Conservation (phyloP, 2,888 invertebrate genomes). For the Macaria notata region DNA sequence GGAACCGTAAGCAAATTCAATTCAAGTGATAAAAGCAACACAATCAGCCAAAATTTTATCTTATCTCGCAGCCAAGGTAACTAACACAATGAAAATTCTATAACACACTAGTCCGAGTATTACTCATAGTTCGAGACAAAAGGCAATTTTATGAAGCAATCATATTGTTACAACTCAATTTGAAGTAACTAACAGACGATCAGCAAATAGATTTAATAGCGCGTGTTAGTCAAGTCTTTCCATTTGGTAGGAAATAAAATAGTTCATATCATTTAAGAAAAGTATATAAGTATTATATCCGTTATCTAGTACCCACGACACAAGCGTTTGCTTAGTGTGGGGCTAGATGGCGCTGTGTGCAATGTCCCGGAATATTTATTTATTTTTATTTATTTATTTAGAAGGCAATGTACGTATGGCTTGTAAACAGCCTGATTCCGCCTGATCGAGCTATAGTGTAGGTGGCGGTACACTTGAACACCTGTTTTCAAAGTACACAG, state of each 20-base stretch:
- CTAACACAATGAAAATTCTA: constrained; percentile 59
- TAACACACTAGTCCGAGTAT: constrained; percentile 43
- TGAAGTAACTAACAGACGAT: background rate
- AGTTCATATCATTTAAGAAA: constrained; percentile 36
- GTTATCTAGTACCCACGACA: too few species aligned
- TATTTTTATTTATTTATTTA: constrained; percentile 16
- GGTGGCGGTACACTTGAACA: constrained; percentile 44
- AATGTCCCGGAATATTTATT: too few species aligned
- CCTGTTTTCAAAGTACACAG: constrained; percentile 36
- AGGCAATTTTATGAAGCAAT: constrained; percentile 4
- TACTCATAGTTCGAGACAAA: constrained; percentile 40
- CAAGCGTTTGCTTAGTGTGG: too few species aligned
- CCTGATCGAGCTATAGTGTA: constrained; percentile 39
- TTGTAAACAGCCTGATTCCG: constrained; percentile 42
- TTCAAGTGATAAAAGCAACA: constrained; percentile 34
- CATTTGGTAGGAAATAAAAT: background rate
- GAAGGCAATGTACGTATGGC: constrained; percentile 45
- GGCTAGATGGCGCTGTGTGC: too few species aligned
- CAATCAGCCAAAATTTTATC: constrained; percentile 51
- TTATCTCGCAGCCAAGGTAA: constrained; percentile 58
- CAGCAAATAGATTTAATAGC: background rate
- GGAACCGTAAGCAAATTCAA: constrained; percentile 18
- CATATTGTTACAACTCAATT: background rate
- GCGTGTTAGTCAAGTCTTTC: too few species aligned
- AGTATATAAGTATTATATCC: too few species aligned